These are phyloP conservation scores for Danaus chrysippus DNA, from an alignment of 2,888 invertebrate species.

Conservation along the genomic window DNA sequence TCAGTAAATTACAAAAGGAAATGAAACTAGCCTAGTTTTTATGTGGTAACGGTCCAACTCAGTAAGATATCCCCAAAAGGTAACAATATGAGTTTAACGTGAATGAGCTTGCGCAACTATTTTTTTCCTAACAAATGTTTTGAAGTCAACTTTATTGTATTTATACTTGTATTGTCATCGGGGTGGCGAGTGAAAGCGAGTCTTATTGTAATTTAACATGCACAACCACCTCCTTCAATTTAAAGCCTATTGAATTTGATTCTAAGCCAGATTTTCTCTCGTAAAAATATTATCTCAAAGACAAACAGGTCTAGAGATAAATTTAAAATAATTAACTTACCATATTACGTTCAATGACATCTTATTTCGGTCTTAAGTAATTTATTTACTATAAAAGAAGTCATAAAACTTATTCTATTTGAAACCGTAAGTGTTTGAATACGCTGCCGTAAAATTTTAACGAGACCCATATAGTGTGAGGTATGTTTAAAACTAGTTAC, in stretches of 20 bases:
- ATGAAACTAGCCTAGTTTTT: constrained; percentile 64
- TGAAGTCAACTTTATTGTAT: constrained; percentile 28
- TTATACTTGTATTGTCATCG: constrained; percentile 53
- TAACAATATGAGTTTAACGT: constrained; percentile 56
- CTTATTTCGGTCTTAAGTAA: not conserved
- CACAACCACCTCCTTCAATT: constrained; percentile 31
- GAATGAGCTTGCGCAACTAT: constrained; percentile 70
- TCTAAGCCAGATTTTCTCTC: not conserved
- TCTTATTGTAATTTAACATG: constrained; percentile 35
- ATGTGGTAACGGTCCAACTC: constrained; percentile 65
- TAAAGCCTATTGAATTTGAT: constrained; percentile 24
- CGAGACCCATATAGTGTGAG: not conserved
- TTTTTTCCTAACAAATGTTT: constrained; percentile 49
- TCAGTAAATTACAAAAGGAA: constrained; percentile 56
- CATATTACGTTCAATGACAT: too few relatives aligned
- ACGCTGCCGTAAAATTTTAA: not conserved
- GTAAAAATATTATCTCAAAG: too few relatives aligned
- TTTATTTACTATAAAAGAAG: not conserved
- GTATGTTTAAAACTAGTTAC: not conserved
- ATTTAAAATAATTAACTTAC: too few relatives aligned
- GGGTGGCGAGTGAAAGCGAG: constrained; percentile 72
- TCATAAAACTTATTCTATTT: not conserved
- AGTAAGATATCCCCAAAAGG: constrained; percentile 53
- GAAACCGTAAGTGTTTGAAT: not conserved
- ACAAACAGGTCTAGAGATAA: too few relatives aligned